These are phyloP conservation scores for Scrobipalpa costella DNA, from an alignment of 2,888 invertebrate genomes.

Conservation along the genomic window DNA sequence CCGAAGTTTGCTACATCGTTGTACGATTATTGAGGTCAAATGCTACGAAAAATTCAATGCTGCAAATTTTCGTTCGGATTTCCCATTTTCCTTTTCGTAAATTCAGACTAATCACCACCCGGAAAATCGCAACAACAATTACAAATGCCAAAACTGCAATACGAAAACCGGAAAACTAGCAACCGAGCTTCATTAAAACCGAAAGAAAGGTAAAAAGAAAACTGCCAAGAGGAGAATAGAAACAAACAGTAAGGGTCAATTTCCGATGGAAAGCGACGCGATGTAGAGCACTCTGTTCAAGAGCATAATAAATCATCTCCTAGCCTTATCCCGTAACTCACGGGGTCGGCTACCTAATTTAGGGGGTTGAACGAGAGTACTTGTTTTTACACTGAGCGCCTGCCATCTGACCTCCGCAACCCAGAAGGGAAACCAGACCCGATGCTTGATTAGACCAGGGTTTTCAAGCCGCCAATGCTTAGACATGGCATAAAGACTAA, in stretches of 20 bases:
- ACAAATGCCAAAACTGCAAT: conserved; percentile 7
- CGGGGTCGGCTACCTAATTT: too few species aligned
- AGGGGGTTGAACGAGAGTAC: too few species aligned
- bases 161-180: background rate
- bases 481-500: too few species aligned
- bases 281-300: too few species aligned
- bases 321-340: too few species aligned
- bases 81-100: background rate
- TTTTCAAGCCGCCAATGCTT: too few species aligned
- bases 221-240: background rate
- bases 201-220: conserved; percentile 11
- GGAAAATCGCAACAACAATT: conserved; percentile 5
- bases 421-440: too few species aligned
- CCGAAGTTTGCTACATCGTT: background rate
- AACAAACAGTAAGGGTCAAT: background rate
- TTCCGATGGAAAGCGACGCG: too few species aligned
- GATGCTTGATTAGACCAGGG: too few species aligned
- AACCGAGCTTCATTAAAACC: conserved; percentile 18
- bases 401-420: too few species aligned
- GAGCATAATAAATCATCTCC: too few species aligned
- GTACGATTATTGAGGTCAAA: background rate
- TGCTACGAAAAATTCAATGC: background rate
- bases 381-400: too few species aligned
- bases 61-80: background rate
- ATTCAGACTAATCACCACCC: background rate